phyloP scores from a whole-genome alignment of 2,888 invertebrate species.

The Thymelicus acteon region DNA sequence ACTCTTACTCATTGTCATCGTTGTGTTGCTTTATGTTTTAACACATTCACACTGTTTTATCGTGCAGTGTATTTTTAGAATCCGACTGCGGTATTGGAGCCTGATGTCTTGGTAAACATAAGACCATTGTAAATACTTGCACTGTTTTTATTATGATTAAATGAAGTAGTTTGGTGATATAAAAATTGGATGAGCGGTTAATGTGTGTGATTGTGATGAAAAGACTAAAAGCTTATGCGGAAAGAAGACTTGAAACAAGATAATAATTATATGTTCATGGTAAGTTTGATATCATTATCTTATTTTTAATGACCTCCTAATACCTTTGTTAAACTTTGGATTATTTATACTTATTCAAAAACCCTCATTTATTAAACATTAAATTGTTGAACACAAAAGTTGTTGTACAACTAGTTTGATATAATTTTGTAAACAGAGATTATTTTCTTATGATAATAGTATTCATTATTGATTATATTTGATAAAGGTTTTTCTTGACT shows the following conservation, averaged over 20 bases:
- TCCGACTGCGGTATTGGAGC: conserved; percentile 67
- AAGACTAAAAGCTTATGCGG: conserved; percentile 62
- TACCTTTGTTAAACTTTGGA: neutral
- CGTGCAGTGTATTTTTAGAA: conserved; percentile 81
- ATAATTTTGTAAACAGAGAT: no score
- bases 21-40: conserved; percentile 72
- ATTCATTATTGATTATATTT: no score
- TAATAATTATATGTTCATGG: conserved; percentile 70
- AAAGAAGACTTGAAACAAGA: conserved; percentile 54
- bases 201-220: conserved; percentile 53
- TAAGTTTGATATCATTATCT: conserved; percentile 53
- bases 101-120: conserved; percentile 75
- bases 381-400: no score
- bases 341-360: neutral
- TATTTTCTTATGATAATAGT: no score
- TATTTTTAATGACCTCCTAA: neutral
- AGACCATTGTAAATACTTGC: conserved; percentile 53
- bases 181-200: conserved; percentile 48
- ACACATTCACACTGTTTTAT: conserved; percentile 79
- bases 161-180: conserved; percentile 50
- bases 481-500: no score
- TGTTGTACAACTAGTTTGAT: no score
- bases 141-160: conserved; percentile 49
- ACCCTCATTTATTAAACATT: neutral
- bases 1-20: conserved; percentile 70